Evolutionary conservation across 2,113 vertebrate genomes (phyloP).

Genomic region (Erythrocercus mccallii): DNA sequence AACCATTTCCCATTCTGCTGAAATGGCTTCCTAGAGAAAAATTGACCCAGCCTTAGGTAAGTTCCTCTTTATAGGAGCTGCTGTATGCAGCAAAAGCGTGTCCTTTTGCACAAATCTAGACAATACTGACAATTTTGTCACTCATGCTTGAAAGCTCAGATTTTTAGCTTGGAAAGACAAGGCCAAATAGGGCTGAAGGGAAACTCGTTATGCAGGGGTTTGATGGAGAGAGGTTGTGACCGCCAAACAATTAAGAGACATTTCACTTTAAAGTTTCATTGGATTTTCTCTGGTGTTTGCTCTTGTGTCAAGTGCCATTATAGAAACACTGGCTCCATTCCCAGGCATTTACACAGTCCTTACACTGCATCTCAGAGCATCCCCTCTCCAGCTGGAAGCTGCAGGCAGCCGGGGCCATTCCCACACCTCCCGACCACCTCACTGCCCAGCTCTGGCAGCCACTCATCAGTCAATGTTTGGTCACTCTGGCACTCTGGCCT

Average conservation of each 20-base stretch:
- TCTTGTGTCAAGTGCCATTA: neutral
- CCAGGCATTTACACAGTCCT: neutral
- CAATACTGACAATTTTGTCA: neutral
- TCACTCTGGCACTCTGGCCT: neutral
- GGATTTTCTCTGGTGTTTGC: neutral
- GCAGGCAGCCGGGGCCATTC: neutral
- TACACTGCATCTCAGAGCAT: neutral
- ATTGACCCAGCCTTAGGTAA: neutral
- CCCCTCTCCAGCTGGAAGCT: accelerated
- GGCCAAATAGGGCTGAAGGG: neutral
- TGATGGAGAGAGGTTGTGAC: neutral
- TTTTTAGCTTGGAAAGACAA: neutral
- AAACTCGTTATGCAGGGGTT: neutral
- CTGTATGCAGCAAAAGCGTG: neutral
- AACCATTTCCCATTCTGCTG: neutral
- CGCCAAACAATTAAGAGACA: neutral
- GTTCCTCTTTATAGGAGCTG: neutral
- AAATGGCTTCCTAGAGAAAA: neutral
- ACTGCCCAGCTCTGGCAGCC: neutral
- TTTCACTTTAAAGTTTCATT: neutral
- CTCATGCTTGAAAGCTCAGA: neutral
- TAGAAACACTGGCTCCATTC: neutral
- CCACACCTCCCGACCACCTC: accelerated
- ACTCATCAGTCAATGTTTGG: accelerated
- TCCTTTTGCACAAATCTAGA: neutral